phyloP scores from a whole-genome alignment of 2,797 vertebrate species.

The Rhodeus uyekii region DNA sequence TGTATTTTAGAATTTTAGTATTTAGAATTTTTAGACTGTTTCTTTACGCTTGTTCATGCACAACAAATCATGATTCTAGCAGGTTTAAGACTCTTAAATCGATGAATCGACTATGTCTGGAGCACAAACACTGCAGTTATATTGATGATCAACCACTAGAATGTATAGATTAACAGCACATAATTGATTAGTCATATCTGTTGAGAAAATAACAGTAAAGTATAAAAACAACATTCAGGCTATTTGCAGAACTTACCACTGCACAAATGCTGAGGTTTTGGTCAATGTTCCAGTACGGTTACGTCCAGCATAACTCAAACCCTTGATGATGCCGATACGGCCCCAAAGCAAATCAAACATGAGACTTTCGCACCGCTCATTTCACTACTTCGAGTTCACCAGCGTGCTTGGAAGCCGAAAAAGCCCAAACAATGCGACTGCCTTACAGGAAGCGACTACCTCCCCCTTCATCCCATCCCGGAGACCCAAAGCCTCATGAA shows the following conservation, averaged over 20 bases:
- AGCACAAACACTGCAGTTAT: not conserved
- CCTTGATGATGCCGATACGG: not conserved
- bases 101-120: not conserved
- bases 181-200: not conserved
- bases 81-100: not conserved
- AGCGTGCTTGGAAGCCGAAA: constrained; percentile 15
- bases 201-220: not conserved
- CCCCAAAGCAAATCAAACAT: not conserved
- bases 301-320: not conserved
- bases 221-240: not conserved
- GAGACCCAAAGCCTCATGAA: constrained; percentile 32
- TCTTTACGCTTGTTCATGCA: not conserved
- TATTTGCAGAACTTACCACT: constrained; percentile 21
- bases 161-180: not conserved
- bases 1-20: no score
- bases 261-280: not conserved
- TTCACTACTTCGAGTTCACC: not conserved
- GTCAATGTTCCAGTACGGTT: not conserved
- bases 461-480: constrained; percentile 43
- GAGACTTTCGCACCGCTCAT: not conserved
- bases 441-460: constrained; percentile 44
- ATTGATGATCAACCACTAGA: not conserved
- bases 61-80: not conserved
- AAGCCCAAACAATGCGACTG: constrained; percentile 40
- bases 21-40: no score